Evolutionary conservation across 2,888 invertebrate genomes (phyloP), one percentile per base, ranked within the genome.

Genomic region (Napeogenes inachia): DNA sequence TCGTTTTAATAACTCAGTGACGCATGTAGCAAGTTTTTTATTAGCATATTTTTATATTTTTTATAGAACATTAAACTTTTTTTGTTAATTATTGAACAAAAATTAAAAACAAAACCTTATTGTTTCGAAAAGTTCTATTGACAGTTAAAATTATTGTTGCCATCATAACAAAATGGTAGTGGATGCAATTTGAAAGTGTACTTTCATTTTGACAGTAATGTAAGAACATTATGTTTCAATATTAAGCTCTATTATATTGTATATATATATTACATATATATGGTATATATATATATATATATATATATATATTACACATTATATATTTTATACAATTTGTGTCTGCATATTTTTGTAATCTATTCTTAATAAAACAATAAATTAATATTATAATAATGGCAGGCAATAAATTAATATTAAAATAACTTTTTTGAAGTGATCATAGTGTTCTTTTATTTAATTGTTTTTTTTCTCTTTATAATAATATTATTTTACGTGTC

Each of bases 401-500:
- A 21, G 21, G 21, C 21, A 21, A 21, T 21, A 21, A 21, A 21
- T 13, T 13, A 38, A 42, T 8, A 21, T 50, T 30, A 30, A 8
- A 50, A 50, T 30, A 21, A 50, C 50, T 50, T 50, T 21, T 2
- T 30, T 6, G 12, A 10, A 10, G 42, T 6, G 3, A 10, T 10
- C 21, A 21, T 21, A 21, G 42, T 42, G 42, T 3, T 42, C 42
- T 30, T 12, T 50, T 8, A 3, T 50, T 30, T 50, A 8, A 8
- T 30, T 30, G 21, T 10, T 21, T n/a, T 50, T 30, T 50, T 21
- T 50, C 2, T 50, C 10, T 30, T 10, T 47, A 47, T n/a, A 45
- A 57, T 50, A 61, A 57, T 57, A 35, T 54, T 61, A 46, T 35
- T 30, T 10, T 61, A 56, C 54, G 50, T 60, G 12, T 45, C 35